These are phyloP conservation scores for Nomada goodeniana DNA, from an alignment of 2,888 invertebrate genomes.

Conservation along the genomic window DNA sequence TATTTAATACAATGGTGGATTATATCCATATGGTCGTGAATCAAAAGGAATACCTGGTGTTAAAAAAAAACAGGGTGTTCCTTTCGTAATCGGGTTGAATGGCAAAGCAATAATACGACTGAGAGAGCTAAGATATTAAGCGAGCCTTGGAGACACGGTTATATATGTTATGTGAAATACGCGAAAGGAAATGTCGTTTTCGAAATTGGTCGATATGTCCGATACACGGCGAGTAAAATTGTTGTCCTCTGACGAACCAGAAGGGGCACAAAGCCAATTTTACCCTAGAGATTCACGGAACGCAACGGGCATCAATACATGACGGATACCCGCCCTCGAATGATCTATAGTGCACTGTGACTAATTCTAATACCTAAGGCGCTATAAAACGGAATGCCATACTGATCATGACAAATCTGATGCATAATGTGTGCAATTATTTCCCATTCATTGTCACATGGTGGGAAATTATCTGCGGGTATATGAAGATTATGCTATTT, in stretches of 20 bases:
- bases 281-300: conserved; percentile 73
- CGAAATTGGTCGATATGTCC: conserved; percentile 66
- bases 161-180: conserved; percentile 9
- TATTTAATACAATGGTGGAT: no score
- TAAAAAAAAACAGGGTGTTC: neutral
- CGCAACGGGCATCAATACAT: conserved; percentile 30
- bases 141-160: conserved; percentile 31
- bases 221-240: conserved; percentile 58
- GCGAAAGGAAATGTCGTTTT: conserved; percentile 47
- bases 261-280: conserved; percentile 74
- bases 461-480: neutral
- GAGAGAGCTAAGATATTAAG: neutral
- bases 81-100: neutral
- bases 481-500: neutral
- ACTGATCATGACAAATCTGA: neutral
- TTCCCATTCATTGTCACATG: neutral
- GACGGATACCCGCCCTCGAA: conserved; percentile 26
- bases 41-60: neutral
- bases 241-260: conserved; percentile 61
- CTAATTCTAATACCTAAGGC: conserved; percentile 35
- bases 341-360: conserved; percentile 36
- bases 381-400: neutral
- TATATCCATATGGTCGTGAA: neutral
- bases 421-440: no score
- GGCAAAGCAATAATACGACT: no score